Evolutionary conservation across 1,140 invertebrate species (phyloP), one percentile per base, ranked within the genome.

Genomic region (Rhagoletis pomonella): DNA sequence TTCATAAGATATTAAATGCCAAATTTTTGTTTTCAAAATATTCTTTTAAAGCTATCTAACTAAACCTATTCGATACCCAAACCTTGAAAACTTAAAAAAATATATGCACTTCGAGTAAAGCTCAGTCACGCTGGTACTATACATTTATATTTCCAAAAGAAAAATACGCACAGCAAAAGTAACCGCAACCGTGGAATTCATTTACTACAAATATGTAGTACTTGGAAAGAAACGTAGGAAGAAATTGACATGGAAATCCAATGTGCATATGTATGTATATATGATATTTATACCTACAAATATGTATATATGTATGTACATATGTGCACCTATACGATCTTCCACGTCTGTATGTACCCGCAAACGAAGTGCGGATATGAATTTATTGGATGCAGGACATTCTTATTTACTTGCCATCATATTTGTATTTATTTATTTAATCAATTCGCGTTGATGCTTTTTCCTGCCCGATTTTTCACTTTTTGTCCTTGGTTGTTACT

Each of bases 351-450:
- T 29, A 29, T 29, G 29, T 55, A 55, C 1, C 10, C 50, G 50
- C 50, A 55, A 55, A 2, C 50, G 50, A 55, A 55, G 60, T 62
- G 44, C 14, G 69, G 42, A 44, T 73, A 73, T 73, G 69, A 73
- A 73, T 73, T 73, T 73, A 73, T 73, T 73, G 44, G 17, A 73
- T 73, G 17, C 12, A 17, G 10, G 6, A 9, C 47, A 55, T 81
- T 55, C n/a, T n/a, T 55, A 81, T 55, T 81, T 81, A 55, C 7
- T 81, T 42, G 44, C 19, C 44, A 81, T 81, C 73, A 81, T 81
- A 81, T 81, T 81, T 81, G 9, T 81, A 81, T 81, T 81, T 81
- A 81, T 81, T 81, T 81, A 81, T 81, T 81, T 81, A 81, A 81
- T 81, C 73, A 81, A 81, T 81, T 81, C 73, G 47, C 73, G 55